A percentile compares a stretch with the other conserved stretches of the same genome.
Conservation (phyloP, 2,113 vertebrate genomes). For the Lates calcarifer region DNA sequence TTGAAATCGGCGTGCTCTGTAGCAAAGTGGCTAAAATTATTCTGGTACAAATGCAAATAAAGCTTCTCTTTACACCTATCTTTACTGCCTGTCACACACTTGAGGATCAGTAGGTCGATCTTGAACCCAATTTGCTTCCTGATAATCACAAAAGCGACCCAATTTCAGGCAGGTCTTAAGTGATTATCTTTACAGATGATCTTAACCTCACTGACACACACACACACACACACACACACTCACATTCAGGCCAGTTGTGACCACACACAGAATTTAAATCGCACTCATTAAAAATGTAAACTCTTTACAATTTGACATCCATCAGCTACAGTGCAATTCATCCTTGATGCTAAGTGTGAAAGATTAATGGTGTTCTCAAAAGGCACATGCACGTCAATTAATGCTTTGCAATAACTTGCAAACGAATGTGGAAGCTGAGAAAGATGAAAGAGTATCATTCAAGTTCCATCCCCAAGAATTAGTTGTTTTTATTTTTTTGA, state of each 20-base stretch:
- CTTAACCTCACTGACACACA: constrained; percentile 6
- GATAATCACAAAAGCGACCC: constrained; percentile 24
- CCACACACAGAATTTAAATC: constrained; percentile 3
- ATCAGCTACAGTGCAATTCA: background rate
- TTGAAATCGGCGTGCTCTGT: background rate
- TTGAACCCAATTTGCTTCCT: constrained; percentile 24
- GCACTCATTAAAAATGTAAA: background rate
- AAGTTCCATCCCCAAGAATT: background rate
- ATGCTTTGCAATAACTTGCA: background rate
- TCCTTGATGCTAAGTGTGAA: background rate
- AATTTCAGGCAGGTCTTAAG: constrained; percentile 38
- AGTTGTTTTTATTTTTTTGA: background rate
- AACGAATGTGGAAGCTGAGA: background rate
- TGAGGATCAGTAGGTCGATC: constrained; percentile 33
- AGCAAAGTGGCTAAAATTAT: constrained; percentile 3
- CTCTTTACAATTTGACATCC: background rate
- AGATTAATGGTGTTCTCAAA: background rate
- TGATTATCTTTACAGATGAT: constrained; percentile 50
- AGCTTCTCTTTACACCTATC: background rate
- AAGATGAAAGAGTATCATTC: background rate
- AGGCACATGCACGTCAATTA: too few species aligned
- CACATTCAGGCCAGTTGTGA: too few species aligned
- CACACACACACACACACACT: too few species aligned
- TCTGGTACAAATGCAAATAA: constrained; percentile 17
- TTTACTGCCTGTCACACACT: background rate